These are phyloP conservation scores for Phrixothrix hirtus DNA, from an alignment of 2,888 invertebrate genomes.

Conservation along the genomic window DNA sequence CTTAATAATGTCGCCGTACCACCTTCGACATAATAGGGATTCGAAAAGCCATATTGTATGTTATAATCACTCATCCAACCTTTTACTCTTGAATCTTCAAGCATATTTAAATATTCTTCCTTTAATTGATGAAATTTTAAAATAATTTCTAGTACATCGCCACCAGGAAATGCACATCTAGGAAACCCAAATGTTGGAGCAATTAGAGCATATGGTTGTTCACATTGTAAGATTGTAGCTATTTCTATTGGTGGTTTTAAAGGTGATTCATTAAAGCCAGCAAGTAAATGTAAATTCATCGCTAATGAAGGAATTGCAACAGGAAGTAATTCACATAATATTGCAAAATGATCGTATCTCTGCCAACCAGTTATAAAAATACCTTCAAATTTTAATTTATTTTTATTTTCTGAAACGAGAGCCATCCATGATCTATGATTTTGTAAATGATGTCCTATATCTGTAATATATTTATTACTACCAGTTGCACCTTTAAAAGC, in stretches of 20 bases:
- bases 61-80: slow-evolving; percentile 73
- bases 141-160: slow-evolving; percentile 46
- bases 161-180: slow-evolving; percentile 50
- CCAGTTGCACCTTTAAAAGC: slow-evolving; percentile 82
- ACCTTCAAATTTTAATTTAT: slow-evolving; percentile 62
- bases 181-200: slow-evolving; percentile 47
- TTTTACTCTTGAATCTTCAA: slow-evolving; percentile 48
- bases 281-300: slow-evolving; percentile 60
- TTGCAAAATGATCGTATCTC: slow-evolving; percentile 68
- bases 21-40: slow-evolving; percentile 65
- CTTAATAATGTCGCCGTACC: slow-evolving; percentile 58
- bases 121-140: slow-evolving; percentile 58
- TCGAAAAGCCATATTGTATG: slow-evolving; percentile 66
- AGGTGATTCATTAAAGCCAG: slow-evolving; percentile 53
- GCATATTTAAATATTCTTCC: slow-evolving; percentile 58
- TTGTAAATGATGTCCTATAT: slow-evolving; percentile 65
- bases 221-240: slow-evolving; percentile 46
- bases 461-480: slow-evolving; percentile 58
- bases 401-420: slow-evolving; percentile 59
- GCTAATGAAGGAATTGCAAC: slow-evolving; percentile 66
- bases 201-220: slow-evolving; percentile 49
- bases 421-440: slow-evolving; percentile 76
- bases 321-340: slow-evolving; percentile 68
- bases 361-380: slow-evolving; percentile 76
- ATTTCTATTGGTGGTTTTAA: slow-evolving; percentile 59